Base-by-base conservation (phyloP, 2,797 vertebrate species). In the Lacerta bilineata region DNA sequence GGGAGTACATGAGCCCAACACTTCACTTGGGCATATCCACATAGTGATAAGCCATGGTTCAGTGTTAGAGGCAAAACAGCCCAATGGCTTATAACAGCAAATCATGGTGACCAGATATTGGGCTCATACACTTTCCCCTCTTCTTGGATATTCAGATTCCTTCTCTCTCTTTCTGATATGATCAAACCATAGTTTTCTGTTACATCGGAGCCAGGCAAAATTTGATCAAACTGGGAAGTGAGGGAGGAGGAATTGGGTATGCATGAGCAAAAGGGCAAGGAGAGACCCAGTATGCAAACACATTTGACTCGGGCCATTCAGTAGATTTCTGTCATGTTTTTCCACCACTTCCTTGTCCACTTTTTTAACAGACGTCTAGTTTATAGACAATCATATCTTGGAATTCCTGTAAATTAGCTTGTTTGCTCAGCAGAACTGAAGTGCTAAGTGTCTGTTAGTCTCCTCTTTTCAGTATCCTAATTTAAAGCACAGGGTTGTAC, bases 361-460 rank as follows among this genome's bases (percentile, higher is more conserved):
- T 89, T 90, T 83, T 90, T 90, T 0, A 88, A 91, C 90, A 50
- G 46, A 71, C 93, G 61, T 93, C 85, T 90, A 89, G 20, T 92
- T 89, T 84, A 91, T 87, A 89, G 83, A 15, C 84, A 87, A 43
- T 66, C 36, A 6, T 75, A 1, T 64, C 89, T 72, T 76, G 86
- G 1, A 89, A 4, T 79, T 91, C 43, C 68, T 88, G 29, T 92
- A 90, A 84, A 92, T 91, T 71, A 85, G 66, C 59, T 55, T 87
- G 88, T 75, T n/a, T 3, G 5, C 0, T 66, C 0, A 93, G 50
- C 84, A 90, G 83, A 90, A 69, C 88, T 92, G 87, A 93, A 78
- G 55, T 77, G 25, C 11, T 84, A 68, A 91, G 87, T 86, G 75
- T 4, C 18, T 92, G 8, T 83, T 88, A 36, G 77, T 23, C 64